phyloP scores from a whole-genome alignment of 2,888 invertebrate species.

The Selenia dentaria region DNA sequence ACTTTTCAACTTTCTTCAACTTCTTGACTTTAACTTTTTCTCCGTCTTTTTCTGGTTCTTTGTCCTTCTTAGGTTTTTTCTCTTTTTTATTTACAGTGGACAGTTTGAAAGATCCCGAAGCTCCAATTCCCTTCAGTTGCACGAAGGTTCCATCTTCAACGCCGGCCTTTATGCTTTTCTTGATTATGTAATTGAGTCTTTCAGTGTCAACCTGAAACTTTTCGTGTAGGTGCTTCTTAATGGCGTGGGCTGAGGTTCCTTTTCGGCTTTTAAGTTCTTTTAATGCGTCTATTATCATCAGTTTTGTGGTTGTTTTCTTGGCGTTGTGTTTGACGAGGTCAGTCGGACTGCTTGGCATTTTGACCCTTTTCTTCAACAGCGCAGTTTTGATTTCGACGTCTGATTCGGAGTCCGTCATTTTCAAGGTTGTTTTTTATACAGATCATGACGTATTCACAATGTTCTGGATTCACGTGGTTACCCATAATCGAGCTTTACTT shows the following conservation, averaged over 20 bases:
- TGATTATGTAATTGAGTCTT: constrained; percentile 59
- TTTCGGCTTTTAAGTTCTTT: constrained; percentile 57
- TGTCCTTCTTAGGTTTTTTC: constrained; percentile 37
- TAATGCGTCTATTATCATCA: constrained; percentile 64
- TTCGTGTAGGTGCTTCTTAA: constrained; percentile 64
- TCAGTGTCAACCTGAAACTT: constrained; percentile 56
- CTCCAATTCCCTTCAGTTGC: constrained; percentile 66
- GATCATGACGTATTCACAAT: no score
- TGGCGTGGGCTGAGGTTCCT: constrained; percentile 67
- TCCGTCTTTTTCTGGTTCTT: constrained; percentile 22
- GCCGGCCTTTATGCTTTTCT: constrained; percentile 58
- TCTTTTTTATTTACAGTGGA: constrained; percentile 45
- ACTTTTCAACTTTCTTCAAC: constrained; percentile 28
- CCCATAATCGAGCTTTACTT: constrained; percentile 33
- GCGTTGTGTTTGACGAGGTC: constrained; percentile 37
- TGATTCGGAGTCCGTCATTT: constrained; percentile 40
- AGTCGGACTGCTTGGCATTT: constrained; percentile 39
- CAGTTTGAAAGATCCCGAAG: constrained; percentile 67
- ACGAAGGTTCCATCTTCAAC: constrained; percentile 62
- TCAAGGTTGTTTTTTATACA: constrained; percentile 1
- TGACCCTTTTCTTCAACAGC: constrained; percentile 37
- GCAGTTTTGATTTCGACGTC: constrained; percentile 47
- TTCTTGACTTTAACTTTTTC: constrained; percentile 14
- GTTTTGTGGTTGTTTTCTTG: constrained; percentile 59
- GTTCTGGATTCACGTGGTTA: constrained; percentile 5